Conservation (phyloP, 1,140 invertebrate species). For the Physella acuta region DNA sequence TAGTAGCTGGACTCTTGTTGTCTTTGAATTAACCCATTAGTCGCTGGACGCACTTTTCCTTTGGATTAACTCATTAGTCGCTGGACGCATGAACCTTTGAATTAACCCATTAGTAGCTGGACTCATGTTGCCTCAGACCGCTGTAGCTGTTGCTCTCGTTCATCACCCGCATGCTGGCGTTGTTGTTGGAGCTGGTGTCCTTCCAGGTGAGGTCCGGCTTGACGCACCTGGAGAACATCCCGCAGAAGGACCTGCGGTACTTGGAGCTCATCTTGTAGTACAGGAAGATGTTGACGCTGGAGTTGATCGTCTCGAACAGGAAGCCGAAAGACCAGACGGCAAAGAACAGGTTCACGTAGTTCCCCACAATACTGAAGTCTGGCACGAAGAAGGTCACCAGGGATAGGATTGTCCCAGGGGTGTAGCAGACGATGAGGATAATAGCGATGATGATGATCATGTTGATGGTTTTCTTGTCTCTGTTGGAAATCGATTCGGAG, state of each 20-base stretch:
- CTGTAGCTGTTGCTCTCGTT: neutral
- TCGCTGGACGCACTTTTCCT: too few species aligned
- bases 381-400: neutral
- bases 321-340: slow-evolving; percentile 15
- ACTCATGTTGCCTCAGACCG: neutral
- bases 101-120: too few species aligned
- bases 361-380: slow-evolving; percentile 2
- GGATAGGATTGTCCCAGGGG: neutral
- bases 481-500: neutral
- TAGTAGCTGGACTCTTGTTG: too few species aligned
- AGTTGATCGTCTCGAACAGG: slow-evolving; percentile 16
- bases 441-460: slow-evolving; percentile 15
- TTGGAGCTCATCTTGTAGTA: slow-evolving; percentile 17
- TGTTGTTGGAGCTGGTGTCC: neutral
- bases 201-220: too few species aligned
- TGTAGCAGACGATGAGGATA: slow-evolving; percentile 12
- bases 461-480: slow-evolving; percentile 11
- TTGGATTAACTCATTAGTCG: too few species aligned
- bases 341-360: slow-evolving; percentile 4
- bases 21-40: too few species aligned
- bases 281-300: slow-evolving; percentile 17
- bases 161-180: neutral
- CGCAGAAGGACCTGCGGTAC: slow-evolving; percentile 6
- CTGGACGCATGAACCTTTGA: too few species aligned
- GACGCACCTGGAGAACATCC: neutral